Percentiles rank a stretch among this genome's conserved stretches.
Evolutionary conservation across 2,113 vertebrate species (phyloP).

Genomic region (Propithecus coquereli): DNA sequence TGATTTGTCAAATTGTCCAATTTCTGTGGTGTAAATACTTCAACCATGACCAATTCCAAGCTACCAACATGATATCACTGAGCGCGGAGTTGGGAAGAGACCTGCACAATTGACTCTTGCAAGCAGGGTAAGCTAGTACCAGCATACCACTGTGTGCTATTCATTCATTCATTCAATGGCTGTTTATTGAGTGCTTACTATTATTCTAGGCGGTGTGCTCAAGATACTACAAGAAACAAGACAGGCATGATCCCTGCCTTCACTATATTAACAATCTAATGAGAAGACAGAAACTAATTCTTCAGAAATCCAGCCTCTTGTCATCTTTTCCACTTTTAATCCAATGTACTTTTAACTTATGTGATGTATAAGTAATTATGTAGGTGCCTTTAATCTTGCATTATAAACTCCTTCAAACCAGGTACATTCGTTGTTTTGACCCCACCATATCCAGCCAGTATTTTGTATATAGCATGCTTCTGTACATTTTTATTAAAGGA

Average conservation of each 20-base stretch:
- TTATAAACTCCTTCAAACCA: not conserved
- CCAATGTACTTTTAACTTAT: not conserved
- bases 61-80: not conserved
- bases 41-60: not conserved
- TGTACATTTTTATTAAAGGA: not conserved
- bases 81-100: not conserved
- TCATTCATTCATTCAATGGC: no score
- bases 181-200: not conserved
- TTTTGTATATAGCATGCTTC: not conserved
- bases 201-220: not conserved
- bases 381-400: not conserved
- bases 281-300: not conserved
- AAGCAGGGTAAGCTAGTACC: not conserved
- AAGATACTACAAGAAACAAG: not conserved
- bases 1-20: not conserved
- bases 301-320: not conserved
- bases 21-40: not conserved
- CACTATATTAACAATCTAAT: not conserved
- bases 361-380: not conserved
- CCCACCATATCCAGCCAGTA: not conserved
- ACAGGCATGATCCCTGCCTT: not conserved
- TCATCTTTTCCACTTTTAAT: not conserved
- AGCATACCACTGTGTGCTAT: no score
- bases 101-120: not conserved
- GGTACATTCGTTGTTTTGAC: not conserved